Evolutionary conservation across 2,888 invertebrate species (phyloP), one percentile per base, ranked within the genome.

Genomic region (Athalia circularis): DNA sequence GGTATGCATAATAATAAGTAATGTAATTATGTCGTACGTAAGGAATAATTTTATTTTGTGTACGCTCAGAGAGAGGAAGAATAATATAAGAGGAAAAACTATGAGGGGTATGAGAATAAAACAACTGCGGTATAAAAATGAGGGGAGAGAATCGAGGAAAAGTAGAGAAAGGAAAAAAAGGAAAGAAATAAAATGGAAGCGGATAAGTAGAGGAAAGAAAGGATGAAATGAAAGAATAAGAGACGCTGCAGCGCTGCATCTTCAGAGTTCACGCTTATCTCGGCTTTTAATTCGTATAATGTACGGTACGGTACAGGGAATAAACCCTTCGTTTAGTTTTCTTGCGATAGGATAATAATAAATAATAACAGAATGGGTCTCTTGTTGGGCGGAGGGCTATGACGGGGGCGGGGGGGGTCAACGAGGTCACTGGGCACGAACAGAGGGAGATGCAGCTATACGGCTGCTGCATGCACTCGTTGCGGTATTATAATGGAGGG

Each of bases 361-460:
- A 88, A 85, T 87, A 88, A 88, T 84, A 86, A 87, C 84, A 87
- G 86, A 85, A 87, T 84, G 85, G 84, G 84, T 79, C 88, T 87
- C 86, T 88, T 89, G 86, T 87, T 84, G 78, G 43, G 47, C 43
- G 13, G n/a, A 13, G 15, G 13, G 57, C 57, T 6, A 5, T 6
- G 57, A 81, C 9, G 65, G 76, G n/a, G n/a, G n/a, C n/a, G n/a
- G n/a, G n/a, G n/a, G 47, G 80, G 62, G 52, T 61, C 75, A 64
- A 75, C 81, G 83, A 84, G 85, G 84, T 85, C 84, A 85, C 81
- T 84, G 84, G 84, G 85, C 84, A 83, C 84, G 84, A 86, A 85
- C 85, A 85, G 83, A 83, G 82, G 80, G 77, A 62, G 52, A 77
- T 29, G 62, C 47, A 45, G 61, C 62, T 64, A 48, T n/a, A n/a